Percentiles rank a stretch among this genome's conserved stretches.
Conservation (phyloP, 2,113 vertebrate genomes). For the Bos indicus region DNA sequence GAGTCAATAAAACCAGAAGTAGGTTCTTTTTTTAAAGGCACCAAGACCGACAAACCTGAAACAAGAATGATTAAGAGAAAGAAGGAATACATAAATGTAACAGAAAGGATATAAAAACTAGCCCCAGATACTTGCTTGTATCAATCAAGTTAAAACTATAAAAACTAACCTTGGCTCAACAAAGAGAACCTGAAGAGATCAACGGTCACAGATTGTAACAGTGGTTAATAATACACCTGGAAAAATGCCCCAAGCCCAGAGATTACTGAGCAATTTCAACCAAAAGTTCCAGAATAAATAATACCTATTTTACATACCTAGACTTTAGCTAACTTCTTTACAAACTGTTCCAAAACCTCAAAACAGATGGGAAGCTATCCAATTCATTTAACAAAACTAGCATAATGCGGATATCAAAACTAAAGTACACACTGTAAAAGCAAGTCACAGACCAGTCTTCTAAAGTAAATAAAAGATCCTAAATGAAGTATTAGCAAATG, state of each 20-base stretch:
- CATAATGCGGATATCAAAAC: neutral
- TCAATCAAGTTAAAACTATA: neutral
- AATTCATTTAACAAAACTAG: neutral
- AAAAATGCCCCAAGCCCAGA: neutral
- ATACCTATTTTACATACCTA: neutral
- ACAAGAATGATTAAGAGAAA: neutral
- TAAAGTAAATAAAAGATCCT: neutral
- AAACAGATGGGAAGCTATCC: neutral
- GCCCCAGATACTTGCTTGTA: neutral
- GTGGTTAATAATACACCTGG: neutral
- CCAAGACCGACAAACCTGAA: neutral
- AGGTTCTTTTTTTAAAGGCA: neutral
- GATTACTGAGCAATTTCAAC: neutral
- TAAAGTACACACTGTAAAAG: neutral
- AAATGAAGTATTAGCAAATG: neutral
- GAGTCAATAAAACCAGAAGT: neutral
- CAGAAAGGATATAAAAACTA: neutral
- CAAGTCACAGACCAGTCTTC: neutral
- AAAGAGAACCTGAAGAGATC: neutral
- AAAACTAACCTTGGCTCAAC: neutral
- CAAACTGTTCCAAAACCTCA: neutral
- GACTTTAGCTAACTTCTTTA: neutral
- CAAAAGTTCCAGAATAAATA: neutral
- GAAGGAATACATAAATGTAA: neutral
- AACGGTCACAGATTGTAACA: neutral